A percentile compares a stretch with the other conserved stretches of the same genome.
Conservation (phyloP, 1,140 invertebrate genomes). For the Hyles euphorbiae region DNA sequence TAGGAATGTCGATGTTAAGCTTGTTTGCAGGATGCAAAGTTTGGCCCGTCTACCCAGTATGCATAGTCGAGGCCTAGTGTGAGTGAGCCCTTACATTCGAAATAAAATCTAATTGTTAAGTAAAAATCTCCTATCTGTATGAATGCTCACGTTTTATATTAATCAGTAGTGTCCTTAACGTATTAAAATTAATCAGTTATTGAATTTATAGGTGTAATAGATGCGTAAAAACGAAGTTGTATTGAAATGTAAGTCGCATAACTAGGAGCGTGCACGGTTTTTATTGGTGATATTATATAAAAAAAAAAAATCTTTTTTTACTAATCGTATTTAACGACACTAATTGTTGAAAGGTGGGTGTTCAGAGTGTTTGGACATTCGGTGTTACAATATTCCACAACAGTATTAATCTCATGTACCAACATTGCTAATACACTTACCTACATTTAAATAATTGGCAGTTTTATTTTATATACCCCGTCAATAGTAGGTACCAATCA, state of each 20-base stretch:
- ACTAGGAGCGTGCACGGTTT: conserved; percentile 61
- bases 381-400: conserved; percentile 53
- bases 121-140: conserved; percentile 59
- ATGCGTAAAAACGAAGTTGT: conserved; percentile 51
- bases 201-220: conserved; percentile 73
- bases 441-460: conserved; percentile 66
- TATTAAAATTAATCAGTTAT: conserved; percentile 59
- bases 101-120: conserved; percentile 29
- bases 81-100: conserved; percentile 1
- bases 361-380: conserved; percentile 27
- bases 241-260: conserved; percentile 49
- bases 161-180: conserved; percentile 60
- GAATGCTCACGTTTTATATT: conserved; percentile 71
- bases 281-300: conserved; percentile 50
- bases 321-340: conserved; percentile 50
- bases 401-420: conserved; percentile 74
- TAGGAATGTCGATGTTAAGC: too few species aligned
- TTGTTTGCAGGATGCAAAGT: too few species aligned
- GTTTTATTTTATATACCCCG: conserved; percentile 51
- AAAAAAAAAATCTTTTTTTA: conserved; percentile 57
- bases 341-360: conserved; percentile 45
- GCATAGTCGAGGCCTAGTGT: too few species aligned
- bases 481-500: background rate
- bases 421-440: conserved; percentile 75
- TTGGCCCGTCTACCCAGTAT: too few species aligned